Percentiles rank a stretch among this genome's conserved stretches.
Conservation (phyloP, 2,888 invertebrate genomes). For the Trachelus tabidus region DNA sequence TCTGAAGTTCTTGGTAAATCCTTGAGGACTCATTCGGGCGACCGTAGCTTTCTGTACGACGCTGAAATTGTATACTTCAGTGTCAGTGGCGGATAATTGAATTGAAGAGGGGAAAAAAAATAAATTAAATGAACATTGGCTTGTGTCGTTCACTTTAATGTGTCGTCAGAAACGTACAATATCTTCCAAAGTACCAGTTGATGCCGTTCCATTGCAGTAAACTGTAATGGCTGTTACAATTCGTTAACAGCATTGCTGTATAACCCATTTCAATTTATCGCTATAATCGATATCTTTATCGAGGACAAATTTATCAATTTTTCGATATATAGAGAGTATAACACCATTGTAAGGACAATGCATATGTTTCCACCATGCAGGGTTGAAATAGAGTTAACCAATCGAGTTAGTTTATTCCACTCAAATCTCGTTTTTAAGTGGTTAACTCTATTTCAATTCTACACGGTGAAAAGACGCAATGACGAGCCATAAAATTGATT, state of each 20-base stretch:
- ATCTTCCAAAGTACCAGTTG: background rate
- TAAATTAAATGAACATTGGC: background rate
- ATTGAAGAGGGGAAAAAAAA: background rate
- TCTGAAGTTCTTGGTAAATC: background rate
- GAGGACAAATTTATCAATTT: background rate
- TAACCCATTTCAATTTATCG: background rate
- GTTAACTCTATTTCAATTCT: too few species aligned
- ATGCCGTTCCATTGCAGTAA: background rate
- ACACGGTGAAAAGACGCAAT: too few species aligned
- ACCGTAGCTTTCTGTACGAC: background rate
- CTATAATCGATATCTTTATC: background rate
- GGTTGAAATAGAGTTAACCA: too few species aligned
- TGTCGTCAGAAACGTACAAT: background rate
- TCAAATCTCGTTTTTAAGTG: too few species aligned
- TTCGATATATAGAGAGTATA: background rate
- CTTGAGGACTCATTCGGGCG: background rate
- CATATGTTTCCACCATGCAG: too few species aligned
- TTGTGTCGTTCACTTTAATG: background rate
- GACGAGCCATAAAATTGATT: background rate
- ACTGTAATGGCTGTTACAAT: background rate
- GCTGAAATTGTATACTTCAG: background rate
- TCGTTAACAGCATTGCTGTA: background rate
- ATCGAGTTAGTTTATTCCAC: too few species aligned
- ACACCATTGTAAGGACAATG: background rate
- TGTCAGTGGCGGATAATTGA: background rate